A percentile compares a stretch with the other conserved stretches of the same genome.
These are phyloP conservation scores for Nothobranchius kuhntae DNA, from an alignment of 2,113 vertebrate species.

Conservation along the genomic window DNA sequence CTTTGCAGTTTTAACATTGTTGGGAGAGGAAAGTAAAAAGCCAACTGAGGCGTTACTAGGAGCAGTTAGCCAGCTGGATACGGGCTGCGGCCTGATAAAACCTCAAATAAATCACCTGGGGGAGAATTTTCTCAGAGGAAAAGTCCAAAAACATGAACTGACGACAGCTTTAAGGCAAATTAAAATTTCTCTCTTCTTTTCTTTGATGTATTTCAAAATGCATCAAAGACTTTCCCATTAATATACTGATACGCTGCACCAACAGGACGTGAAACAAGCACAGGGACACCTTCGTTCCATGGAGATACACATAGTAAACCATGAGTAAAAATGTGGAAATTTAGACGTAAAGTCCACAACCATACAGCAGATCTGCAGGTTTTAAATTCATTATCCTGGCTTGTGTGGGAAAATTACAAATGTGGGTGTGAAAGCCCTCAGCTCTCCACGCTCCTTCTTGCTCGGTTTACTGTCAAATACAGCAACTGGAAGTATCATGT, in stretches of 20 bases:
- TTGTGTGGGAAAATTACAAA: constrained; percentile 10
- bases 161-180: background rate
- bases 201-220: background rate
- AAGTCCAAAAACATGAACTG: constrained; percentile 5
- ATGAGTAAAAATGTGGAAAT: constrained; percentile 28
- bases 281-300: constrained; percentile 2
- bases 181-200: background rate
- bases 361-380: constrained; percentile 3
- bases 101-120: background rate
- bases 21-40: constrained; percentile 12
- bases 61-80: constrained; percentile 10
- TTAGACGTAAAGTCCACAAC: constrained; percentile 21
- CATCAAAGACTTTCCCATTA: background rate
- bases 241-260: constrained; percentile 12
- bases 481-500: background rate
- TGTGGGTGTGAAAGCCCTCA: constrained; percentile 24
- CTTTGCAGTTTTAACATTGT: constrained; percentile 15
- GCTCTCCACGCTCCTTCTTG: background rate
- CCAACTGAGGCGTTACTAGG: constrained; percentile 24
- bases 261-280: constrained; percentile 3
- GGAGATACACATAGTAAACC: constrained; percentile 5
- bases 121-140: constrained; percentile 6
- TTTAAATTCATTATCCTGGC: constrained; percentile 29
- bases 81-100: constrained; percentile 21
- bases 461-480: constrained; percentile 6